phyloP scores from a whole-genome alignment of 2,888 invertebrate species.

The Cosmopolites sordidus region DNA sequence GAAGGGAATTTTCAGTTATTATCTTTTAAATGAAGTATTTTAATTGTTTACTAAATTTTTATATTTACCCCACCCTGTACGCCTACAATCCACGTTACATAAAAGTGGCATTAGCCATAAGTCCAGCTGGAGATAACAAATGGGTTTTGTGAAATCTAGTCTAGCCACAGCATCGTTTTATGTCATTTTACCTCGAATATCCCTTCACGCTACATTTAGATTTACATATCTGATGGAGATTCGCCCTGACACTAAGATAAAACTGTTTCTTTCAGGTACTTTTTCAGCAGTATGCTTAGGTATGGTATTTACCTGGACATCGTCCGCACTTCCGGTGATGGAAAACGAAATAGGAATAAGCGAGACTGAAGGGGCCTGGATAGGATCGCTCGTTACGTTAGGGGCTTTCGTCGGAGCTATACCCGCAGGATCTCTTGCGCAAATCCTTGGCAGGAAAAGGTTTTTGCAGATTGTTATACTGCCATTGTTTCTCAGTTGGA shows the following conservation, averaged over 20 bases:
- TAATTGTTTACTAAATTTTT: too few species aligned
- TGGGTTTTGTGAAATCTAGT: too few species aligned
- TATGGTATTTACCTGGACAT: slow-evolving; percentile 58
- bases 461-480: slow-evolving; percentile 53
- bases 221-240: too few species aligned
- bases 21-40: too few species aligned
- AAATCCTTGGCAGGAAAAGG: slow-evolving; percentile 55
- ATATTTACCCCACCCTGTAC: too few species aligned
- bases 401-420: slow-evolving; percentile 56
- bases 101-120: too few species aligned
- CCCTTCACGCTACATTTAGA: too few species aligned
- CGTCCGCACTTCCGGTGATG: slow-evolving; percentile 52
- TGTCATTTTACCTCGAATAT: too few species aligned
- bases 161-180: too few species aligned
- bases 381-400: slow-evolving; percentile 54
- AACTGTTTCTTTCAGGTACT: slow-evolving; percentile 50
- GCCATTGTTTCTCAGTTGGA: slow-evolving; percentile 55
- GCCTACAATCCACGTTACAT: too few species aligned
- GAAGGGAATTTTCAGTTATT: too few species aligned
- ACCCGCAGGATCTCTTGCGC: slow-evolving; percentile 54
- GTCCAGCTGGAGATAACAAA: too few species aligned
- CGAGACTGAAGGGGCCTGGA: slow-evolving; percentile 52
- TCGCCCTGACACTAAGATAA: neutral
- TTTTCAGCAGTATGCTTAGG: slow-evolving; percentile 56
- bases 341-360: slow-evolving; percentile 34